Evolutionary conservation across 1,140 invertebrate genomes (phyloP), one percentile per base, ranked within the genome.

Genomic region (Sycophaga agraensis): DNA sequence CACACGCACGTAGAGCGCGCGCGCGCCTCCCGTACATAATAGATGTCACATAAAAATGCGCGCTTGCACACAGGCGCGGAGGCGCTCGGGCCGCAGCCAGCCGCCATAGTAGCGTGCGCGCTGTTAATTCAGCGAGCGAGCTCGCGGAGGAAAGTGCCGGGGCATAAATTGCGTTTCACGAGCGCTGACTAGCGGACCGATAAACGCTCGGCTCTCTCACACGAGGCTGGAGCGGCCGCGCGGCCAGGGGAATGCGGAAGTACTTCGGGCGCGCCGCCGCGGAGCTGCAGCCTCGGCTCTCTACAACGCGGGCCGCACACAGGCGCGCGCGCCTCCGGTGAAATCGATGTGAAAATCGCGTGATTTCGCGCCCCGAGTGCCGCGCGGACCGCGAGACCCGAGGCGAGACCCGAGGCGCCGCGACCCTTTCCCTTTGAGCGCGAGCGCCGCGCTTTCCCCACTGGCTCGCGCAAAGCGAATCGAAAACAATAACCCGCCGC

Each of bases 101-200:
- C 14, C 17, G 8, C 17, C n/a, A 11, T 34, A 28, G 46, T 43
- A 37, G 40, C 50, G 42, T 34, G 5, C 5, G 49, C 50, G 51
- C 53, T 50, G 45, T 57, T 63, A 63, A 63, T 63, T 56, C 60
- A 50, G 46, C 51, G 53, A 6, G 4, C n/a, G n/a, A n/a, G 4
- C 11, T 31, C 17, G 40, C 31, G 26, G 21, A 34, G 46, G 48
- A 63, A 53, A 51, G 54, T 63, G 54, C 60, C 39, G 53, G 39
- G 61, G 61, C 54, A 63, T 63, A 63, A 63, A 63, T 63, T 63
- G 61, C 61, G 40, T 58, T 63, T 63, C 61, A 57, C 61, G 61
- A 63, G 61, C 61, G 53, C 61, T 63, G 61, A 63, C 54, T 63
- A 63, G 61, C 61, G 61, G 54, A 43, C 61, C 61, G 61, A 63